Conservation (phyloP, 1,140 invertebrate genomes). For the Formica selysi region DNA sequence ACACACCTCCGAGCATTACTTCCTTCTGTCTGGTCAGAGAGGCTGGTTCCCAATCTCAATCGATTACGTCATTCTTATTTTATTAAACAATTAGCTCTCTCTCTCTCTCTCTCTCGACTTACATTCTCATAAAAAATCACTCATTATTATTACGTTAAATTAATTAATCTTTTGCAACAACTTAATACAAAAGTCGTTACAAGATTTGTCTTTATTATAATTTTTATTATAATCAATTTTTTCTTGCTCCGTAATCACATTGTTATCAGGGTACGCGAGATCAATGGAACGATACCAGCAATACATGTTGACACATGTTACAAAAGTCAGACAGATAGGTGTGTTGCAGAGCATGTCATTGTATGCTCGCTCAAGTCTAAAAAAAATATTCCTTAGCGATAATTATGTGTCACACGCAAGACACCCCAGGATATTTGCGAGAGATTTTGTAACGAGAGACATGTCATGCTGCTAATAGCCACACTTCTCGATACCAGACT, state of each 20-base stretch:
- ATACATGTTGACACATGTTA: background rate
- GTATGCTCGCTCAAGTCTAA: conserved; percentile 38
- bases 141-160: too few relatives aligned
- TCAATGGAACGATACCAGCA: background rate
- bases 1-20: conserved; percentile 50
- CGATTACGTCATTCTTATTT: conserved; percentile 17
- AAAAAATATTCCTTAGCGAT: conserved; percentile 40
- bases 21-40: conserved; percentile 27
- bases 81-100: too few relatives aligned
- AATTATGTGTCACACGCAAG: conserved; percentile 51
- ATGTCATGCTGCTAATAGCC: conserved; percentile 22
- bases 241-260: background rate
- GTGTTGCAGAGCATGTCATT: conserved; percentile 36
- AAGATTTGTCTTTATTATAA: background rate
- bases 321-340: conserved; percentile 20
- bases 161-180: conserved; percentile 32
- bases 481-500: background rate
- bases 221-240: conserved; percentile 34
- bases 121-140: too few relatives aligned
- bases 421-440: background rate
- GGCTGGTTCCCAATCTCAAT: conserved; percentile 21
- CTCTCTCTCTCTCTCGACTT: too few relatives aligned
- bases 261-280: background rate
- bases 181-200: conserved; percentile 8
- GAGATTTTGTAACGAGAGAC: conserved; percentile 48